Evolutionary conservation across 2,888 invertebrate genomes (phyloP).

Genomic region (Clusia tigrina): DNA sequence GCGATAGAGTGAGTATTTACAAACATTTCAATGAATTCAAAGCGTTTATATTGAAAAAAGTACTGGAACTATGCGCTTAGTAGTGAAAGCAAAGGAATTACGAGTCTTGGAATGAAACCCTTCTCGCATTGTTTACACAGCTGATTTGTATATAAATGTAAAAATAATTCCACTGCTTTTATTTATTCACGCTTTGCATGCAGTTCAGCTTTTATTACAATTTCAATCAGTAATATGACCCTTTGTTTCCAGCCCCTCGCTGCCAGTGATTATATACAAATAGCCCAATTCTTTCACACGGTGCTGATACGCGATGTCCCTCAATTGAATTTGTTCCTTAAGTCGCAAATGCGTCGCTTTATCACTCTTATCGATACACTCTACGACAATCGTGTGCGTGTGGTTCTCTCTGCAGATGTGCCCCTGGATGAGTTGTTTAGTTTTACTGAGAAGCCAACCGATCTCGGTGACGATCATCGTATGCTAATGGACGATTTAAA

Average conservation of each 20-base stretch:
- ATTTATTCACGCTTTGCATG: neutral
- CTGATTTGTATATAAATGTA: neutral
- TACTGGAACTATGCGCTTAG: no score
- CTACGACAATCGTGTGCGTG: constrained; percentile 89
- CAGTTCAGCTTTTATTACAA: constrained; percentile 5
- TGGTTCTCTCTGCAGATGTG: constrained; percentile 85
- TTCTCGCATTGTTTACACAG: no score
- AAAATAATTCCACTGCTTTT: neutral
- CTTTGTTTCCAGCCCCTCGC: constrained; percentile 80
- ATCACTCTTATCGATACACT: constrained; percentile 96
- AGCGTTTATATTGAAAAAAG: no score
- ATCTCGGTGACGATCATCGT: constrained; percentile 79
- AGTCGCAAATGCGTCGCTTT: constrained; percentile 92
- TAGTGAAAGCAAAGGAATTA: neutral
- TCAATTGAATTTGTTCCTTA: constrained; percentile 77
- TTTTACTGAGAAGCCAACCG: constrained; percentile 49
- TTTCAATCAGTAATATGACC: neutral
- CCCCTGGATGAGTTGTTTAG: constrained; percentile 79
- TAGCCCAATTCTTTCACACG: constrained; percentile 94
- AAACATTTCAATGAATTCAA: no score
- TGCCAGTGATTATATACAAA: constrained; percentile 92
- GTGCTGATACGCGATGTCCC: constrained; percentile 91
- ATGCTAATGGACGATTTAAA: constrained; percentile 95
- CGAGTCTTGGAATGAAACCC: no score
- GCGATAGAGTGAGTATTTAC: constrained; percentile 77